Base-by-base conservation (phyloP, 1,140 invertebrate species). In the Drosophila navojoa region DNA sequence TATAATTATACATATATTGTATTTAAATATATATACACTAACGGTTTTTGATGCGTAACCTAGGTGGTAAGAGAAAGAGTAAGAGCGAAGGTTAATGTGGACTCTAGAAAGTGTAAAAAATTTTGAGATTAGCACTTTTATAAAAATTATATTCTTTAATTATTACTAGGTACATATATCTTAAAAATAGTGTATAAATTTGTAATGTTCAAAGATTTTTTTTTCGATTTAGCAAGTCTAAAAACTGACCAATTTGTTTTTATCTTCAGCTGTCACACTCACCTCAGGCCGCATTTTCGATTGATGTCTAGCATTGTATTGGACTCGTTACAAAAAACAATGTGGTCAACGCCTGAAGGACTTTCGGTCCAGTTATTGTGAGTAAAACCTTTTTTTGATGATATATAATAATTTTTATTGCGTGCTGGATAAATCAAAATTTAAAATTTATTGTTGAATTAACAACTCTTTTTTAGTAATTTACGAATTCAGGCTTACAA, bases 221-320 rank as follows among this genome's bases (percentile, higher is more conserved):
- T 22, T 22, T 9, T 5, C n/a, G 10, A 47, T 22, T 22, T 47
- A 42, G 13, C 40, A 15, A 42, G n/a, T n/a, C 11, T 3, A 42
- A 42, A n/a, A n/a, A 44, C 13, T 45, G 42, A 16, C 19, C 6
- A 38, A 11, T 38, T 38, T 38, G 2, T 11, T 10, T 11, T 11
- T 38, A 11, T 38, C 9, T 42, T 27, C n/a, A 77, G 74, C 9
- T 77, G 74, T 13, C 59, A 59, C 22, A 73, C 74, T 38, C 71
- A 77, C 7, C 54, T 77, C 1, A 73, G 74, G 19, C 59, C 59
- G 40, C 63, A 74, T 55, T 77, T 73, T 16, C 54, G 63, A 38
- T 35, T 74, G 13, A 69, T 77, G 40, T 29, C 59, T 10, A 52
- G 55, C 3, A 42, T 73, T 47, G n/a, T 77, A 15, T n/a, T 69